Percentiles rank a stretch among this genome's conserved stretches.
These are phyloP conservation scores for Phalanger gymnotis DNA, from an alignment of 2,797 vertebrate species.

Conservation along the genomic window DNA sequence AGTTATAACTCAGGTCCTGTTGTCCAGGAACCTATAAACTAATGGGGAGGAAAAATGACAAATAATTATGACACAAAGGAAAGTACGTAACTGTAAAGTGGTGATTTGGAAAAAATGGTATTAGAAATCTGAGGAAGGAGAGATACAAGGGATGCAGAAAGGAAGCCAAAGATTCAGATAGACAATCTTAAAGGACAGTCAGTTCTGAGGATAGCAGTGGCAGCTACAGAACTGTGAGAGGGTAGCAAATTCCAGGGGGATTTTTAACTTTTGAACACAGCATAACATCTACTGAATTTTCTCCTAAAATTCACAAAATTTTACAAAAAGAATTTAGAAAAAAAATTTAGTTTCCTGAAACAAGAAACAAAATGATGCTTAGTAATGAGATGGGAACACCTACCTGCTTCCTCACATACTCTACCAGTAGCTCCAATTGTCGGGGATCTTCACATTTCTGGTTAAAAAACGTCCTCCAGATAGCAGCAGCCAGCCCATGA, in stretches of 20 bases:
- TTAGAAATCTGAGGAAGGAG: not conserved
- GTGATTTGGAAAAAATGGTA: not conserved
- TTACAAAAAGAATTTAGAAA: not conserved
- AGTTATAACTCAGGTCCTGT: not conserved
- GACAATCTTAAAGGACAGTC: not conserved
- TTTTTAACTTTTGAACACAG: not conserved
- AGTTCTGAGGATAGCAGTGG: not conserved
- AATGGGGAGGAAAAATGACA: not conserved
- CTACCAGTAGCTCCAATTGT: conserved; percentile 93
- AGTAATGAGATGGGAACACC: not conserved
- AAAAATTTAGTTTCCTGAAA: not conserved
- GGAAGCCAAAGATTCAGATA: not conserved
- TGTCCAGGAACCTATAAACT: not conserved
- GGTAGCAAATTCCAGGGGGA: not conserved
- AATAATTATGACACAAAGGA: not conserved
- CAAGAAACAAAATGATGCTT: not conserved
- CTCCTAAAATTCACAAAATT: not conserved
- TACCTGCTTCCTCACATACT: conserved; percentile 98
- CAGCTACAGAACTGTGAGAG: not conserved
- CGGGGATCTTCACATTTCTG: conserved; percentile 93
- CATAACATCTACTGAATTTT: not conserved
- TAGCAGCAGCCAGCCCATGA: conserved; percentile 91
- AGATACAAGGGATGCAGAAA: not conserved
- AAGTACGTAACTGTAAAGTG: not conserved
- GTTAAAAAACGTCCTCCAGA: conserved; percentile 96